These are phyloP conservation scores for Lissocephala sabroskyi DNA, from an alignment of 2,888 invertebrate species.

Conservation along the genomic window DNA sequence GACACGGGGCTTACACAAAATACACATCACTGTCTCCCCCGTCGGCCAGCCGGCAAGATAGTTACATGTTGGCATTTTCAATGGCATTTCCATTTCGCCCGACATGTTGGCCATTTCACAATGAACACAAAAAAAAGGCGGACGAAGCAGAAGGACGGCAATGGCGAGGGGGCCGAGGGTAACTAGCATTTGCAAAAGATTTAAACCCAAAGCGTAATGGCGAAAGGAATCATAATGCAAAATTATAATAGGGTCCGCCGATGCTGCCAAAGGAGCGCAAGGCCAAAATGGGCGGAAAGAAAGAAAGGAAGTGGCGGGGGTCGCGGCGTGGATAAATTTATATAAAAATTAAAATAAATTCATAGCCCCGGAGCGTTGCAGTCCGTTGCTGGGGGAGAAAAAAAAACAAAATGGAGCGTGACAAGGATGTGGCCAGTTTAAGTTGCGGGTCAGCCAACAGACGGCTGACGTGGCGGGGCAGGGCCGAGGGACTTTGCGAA, in stretches of 20 bases:
- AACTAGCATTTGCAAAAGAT: too few relatives aligned
- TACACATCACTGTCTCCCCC: too few relatives aligned
- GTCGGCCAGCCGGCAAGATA: too few relatives aligned
- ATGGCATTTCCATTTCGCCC: too few relatives aligned
- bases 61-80: too few relatives aligned
- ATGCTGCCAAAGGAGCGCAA: background rate
- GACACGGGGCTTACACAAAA: too few relatives aligned
- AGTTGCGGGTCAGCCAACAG: background rate
- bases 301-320: background rate
- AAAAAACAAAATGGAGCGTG: background rate
- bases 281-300: background rate
- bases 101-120: too few relatives aligned
- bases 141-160: too few relatives aligned
- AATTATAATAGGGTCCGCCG: conserved; percentile 39
- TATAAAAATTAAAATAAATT: background rate
- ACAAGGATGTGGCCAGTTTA: conserved; percentile 6
- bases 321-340: too few relatives aligned
- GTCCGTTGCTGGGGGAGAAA: background rate
- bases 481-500: conserved; percentile 3
- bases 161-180: too few relatives aligned
- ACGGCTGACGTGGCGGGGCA: background rate
- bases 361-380: background rate
- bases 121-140: too few relatives aligned
- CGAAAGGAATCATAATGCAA: conserved; percentile 41
- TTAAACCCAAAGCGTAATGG: conserved; percentile 7